phyloP scores from a whole-genome alignment of 2,113 vertebrate species.

The Naja naja region DNA sequence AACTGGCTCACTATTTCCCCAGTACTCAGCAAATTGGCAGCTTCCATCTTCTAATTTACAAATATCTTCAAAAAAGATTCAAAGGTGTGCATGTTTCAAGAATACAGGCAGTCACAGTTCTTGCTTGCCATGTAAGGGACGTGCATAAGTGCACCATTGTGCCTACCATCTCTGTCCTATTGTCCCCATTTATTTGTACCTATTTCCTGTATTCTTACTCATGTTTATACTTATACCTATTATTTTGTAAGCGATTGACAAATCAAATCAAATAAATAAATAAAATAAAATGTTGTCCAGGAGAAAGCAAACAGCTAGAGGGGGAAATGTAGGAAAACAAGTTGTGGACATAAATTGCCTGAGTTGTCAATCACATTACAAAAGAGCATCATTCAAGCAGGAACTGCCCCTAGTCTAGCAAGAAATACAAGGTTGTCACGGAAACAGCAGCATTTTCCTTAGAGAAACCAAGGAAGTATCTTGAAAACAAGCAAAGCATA shows the following conservation, averaged over 20 bases:
- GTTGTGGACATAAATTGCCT: neutral
- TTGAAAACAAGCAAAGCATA: neutral
- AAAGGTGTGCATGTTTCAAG: neutral
- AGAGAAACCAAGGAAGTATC: neutral
- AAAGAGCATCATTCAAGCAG: neutral
- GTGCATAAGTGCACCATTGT: too few species aligned
- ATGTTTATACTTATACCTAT: too few species aligned
- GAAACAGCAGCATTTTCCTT: neutral
- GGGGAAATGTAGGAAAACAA: neutral
- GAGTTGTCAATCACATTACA: neutral
- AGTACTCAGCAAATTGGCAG: too few species aligned
- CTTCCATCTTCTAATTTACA: neutral
- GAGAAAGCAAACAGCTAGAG: neutral
- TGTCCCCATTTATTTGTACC: too few species aligned
- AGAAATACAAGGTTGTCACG: neutral
- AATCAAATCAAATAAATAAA: too few species aligned
- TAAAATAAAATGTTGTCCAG: too few species aligned
- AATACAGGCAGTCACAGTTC: neutral
- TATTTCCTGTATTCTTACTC: too few species aligned
- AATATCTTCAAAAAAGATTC: neutral
- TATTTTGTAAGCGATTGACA: too few species aligned
- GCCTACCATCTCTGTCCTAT: too few species aligned
- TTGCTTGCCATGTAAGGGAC: neutral
- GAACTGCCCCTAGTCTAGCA: neutral
- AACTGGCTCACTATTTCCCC: too few species aligned